These are phyloP conservation scores for Pantherophis alleghaniensis DNA, from an alignment of 2,797 vertebrate species.

Conservation along the genomic window DNA sequence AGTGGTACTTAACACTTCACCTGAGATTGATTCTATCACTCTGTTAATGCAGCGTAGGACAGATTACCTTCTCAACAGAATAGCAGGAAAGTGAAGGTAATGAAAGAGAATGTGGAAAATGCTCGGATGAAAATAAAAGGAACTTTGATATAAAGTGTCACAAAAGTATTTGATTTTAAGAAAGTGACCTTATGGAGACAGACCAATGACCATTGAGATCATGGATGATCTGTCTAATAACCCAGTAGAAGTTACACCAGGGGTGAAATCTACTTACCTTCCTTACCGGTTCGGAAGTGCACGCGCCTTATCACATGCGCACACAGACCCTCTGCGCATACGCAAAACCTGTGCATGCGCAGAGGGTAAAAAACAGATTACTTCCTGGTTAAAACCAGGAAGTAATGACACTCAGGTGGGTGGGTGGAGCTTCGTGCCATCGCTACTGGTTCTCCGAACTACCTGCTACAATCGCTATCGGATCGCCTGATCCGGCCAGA, in stretches of 20 bases:
- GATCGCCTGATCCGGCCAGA: too few relatives aligned
- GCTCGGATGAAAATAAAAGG: neutral
- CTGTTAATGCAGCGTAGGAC: neutral
- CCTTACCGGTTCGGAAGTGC: too few relatives aligned
- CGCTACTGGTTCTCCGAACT: accelerated
- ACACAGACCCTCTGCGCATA: too few relatives aligned
- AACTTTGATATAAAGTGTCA: neutral
- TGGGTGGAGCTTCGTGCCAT: too few relatives aligned
- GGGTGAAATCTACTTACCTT: too few relatives aligned
- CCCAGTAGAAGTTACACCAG: neutral
- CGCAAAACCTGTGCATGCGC: too few relatives aligned
- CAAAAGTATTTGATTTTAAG: neutral
- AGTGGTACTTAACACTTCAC: neutral
- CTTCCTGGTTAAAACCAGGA: too few relatives aligned
- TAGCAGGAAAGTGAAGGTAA: neutral
- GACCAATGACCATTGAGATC: neutral
- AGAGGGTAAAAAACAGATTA: too few relatives aligned
- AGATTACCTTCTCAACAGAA: neutral
- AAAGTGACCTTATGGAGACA: neutral
- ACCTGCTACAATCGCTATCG: too few relatives aligned
- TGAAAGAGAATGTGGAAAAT: neutral
- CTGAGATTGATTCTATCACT: neutral
- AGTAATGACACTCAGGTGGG: too few relatives aligned
- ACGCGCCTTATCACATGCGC: too few relatives aligned
- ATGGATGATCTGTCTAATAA: neutral